Conservation (phyloP, 2,113 vertebrate species). For the Callaeas wilsoni region DNA sequence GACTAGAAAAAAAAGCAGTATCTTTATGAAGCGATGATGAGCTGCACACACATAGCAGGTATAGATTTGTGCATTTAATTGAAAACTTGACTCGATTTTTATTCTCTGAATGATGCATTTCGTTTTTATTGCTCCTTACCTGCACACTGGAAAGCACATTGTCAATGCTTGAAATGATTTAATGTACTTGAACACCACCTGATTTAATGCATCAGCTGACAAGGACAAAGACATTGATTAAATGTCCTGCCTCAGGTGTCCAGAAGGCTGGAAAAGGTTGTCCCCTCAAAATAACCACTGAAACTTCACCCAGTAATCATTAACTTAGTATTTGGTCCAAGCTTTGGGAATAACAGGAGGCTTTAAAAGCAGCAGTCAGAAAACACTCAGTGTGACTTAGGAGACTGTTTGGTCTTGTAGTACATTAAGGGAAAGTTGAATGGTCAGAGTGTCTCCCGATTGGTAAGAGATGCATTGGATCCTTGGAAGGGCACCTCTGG, state of each 20-base stretch:
- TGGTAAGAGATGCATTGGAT: background rate
- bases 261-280: constrained; percentile 36
- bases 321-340: constrained; percentile 34
- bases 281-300: constrained; percentile 11
- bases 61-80: background rate
- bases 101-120: background rate
- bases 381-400: background rate
- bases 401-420: background rate
- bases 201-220: constrained; percentile 57
- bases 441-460: rapidly evolving
- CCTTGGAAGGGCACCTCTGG: background rate
- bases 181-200: constrained; percentile 15
- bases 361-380: background rate
- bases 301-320: constrained; percentile 54
- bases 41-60: background rate
- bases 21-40: background rate
- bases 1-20: background rate
- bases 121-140: background rate
- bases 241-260: constrained; percentile 11
- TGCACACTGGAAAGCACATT: background rate
- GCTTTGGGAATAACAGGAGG: background rate
- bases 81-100: background rate
- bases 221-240: constrained; percentile 56
- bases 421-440: rapidly evolving
- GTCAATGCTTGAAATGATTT: constrained; percentile 17